Conservation (phyloP, 2,888 invertebrate species). For the Amphipoea lucens region DNA sequence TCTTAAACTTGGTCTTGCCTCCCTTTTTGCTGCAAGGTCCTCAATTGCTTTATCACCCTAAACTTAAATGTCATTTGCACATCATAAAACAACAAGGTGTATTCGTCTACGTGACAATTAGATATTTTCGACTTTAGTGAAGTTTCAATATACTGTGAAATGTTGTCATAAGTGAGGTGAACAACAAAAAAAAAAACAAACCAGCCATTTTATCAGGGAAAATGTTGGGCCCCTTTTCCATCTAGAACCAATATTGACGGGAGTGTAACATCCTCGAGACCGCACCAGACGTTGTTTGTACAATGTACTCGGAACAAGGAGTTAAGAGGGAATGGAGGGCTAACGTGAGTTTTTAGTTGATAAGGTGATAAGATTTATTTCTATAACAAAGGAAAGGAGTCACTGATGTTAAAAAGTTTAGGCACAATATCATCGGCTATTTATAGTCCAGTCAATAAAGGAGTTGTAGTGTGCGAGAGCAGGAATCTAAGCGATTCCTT, state of each 20-base stretch:
- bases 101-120: neutral
- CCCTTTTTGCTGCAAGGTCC: too few relatives aligned
- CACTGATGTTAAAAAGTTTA: neutral
- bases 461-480: neutral
- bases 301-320: slow-evolving; percentile 20
- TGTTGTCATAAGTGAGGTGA: neutral
- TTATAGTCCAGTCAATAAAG: neutral
- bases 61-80: neutral
- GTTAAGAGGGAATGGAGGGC: slow-evolving; percentile 5
- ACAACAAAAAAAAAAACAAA: neutral
- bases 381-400: neutral
- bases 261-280: slow-evolving; percentile 20
- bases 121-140: neutral
- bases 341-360: neutral
- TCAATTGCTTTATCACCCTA: neutral
- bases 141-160: neutral
- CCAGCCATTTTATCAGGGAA: neutral
- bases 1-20: too few relatives aligned
- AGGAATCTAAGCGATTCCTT: neutral
- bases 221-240: slow-evolving; percentile 23
- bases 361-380: neutral
- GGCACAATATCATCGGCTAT: neutral
- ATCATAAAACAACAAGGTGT: neutral
- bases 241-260: slow-evolving; percentile 34
- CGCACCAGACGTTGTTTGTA: slow-evolving; percentile 14